Evolutionary conservation across 2,113 vertebrate genomes (phyloP).

Genomic region (Phyllostomus discolor): DNA sequence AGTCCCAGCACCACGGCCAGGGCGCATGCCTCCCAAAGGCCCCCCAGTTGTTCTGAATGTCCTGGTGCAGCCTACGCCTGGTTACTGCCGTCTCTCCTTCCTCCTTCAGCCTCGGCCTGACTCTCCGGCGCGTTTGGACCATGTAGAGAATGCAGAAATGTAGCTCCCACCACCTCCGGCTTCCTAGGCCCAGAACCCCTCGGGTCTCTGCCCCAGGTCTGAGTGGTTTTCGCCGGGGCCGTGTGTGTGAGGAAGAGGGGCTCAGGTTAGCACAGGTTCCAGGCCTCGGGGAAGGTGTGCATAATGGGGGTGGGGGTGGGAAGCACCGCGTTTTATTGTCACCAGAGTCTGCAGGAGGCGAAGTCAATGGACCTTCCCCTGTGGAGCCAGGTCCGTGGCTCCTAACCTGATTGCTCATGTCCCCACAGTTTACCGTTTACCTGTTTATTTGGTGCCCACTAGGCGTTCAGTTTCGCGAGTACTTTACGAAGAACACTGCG

Average conservation of each 20-base stretch:
- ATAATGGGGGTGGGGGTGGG: background rate
- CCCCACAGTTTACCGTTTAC: background rate
- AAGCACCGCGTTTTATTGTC: background rate
- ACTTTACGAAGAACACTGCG: background rate
- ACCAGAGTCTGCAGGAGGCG: background rate
- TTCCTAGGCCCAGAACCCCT: background rate
- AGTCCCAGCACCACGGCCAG: background rate
- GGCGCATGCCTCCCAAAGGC: background rate
- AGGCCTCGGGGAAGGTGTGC: background rate
- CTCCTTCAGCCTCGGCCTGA: background rate
- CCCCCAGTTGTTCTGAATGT: fast-evolving
- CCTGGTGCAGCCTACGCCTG: background rate
- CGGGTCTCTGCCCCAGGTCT: background rate
- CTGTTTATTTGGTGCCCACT: background rate
- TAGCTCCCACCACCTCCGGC: background rate
- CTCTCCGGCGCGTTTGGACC: background rate
- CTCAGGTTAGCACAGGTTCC: background rate
- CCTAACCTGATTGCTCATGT: background rate
- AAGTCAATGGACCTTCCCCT: background rate
- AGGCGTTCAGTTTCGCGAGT: background rate
- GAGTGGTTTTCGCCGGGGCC: background rate
- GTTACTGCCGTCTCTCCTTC: background rate
- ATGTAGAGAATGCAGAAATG: background rate
- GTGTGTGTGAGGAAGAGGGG: background rate
- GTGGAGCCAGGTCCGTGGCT: background rate